Evolutionary conservation across 2,113 vertebrate species (phyloP).

Genomic region (Oxyura jamaicensis): DNA sequence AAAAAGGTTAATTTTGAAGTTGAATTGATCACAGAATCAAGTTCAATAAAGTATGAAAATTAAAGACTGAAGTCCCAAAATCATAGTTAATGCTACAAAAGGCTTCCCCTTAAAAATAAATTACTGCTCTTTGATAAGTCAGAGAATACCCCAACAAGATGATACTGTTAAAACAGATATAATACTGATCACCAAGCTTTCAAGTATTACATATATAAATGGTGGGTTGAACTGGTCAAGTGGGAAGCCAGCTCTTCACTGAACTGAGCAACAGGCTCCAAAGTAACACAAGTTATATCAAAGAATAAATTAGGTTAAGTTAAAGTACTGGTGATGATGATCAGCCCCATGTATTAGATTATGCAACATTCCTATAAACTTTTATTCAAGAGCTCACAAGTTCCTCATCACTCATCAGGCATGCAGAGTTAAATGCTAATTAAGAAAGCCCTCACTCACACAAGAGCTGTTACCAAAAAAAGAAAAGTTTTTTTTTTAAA

Average conservation of each 20-base stretch:
- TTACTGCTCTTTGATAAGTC: neutral
- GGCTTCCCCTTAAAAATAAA: neutral
- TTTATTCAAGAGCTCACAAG: neutral
- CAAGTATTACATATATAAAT: neutral
- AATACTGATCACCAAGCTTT: neutral
- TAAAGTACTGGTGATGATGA: neutral
- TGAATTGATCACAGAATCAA: neutral
- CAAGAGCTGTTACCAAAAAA: neutral
- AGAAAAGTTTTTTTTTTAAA: neutral
- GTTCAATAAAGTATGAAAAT: neutral
- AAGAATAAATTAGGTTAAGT: neutral
- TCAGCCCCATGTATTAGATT: neutral
- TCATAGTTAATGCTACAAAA: neutral
- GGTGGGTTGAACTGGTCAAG: neutral
- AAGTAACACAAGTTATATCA: neutral
- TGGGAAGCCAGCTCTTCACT: neutral
- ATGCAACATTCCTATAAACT: neutral
- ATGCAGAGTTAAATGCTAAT: neutral
- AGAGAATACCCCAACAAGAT: neutral
- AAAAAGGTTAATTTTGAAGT: neutral
- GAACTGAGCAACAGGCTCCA: neutral
- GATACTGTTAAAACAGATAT: neutral
- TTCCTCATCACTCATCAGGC: neutral
- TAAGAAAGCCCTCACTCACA: neutral
- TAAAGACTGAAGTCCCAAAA: neutral